Percentiles rank a stretch among this genome's conserved stretches.
Evolutionary conservation across 2,113 vertebrate genomes (phyloP).

Genomic region (Neotragus pygmaeus): DNA sequence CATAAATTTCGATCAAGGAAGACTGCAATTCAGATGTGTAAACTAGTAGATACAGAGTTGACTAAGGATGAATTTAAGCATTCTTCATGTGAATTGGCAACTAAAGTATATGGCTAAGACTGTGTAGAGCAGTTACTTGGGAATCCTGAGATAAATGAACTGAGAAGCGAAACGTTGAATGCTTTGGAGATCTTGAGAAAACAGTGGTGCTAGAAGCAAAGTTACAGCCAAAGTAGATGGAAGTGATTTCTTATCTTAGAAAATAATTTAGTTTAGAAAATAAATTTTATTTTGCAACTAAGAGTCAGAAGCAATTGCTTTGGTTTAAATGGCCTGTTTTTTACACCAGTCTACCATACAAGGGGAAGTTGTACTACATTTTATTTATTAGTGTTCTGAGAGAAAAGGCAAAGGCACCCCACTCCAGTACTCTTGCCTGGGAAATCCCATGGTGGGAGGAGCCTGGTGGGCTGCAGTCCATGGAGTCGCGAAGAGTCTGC

Average conservation of each 20-base stretch:
- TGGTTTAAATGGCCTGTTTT: neutral
- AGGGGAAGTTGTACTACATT: neutral
- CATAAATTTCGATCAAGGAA: neutral
- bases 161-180: neutral
- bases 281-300: neutral
- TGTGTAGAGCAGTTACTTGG: neutral
- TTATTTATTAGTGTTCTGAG: neutral
- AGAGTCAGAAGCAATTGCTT: neutral
- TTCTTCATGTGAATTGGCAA: neutral
- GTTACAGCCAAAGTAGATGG: neutral
- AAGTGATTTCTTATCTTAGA: neutral
- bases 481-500: no score
- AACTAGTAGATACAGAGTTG: neutral
- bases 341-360: neutral
- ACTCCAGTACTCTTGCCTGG: no score
- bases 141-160: neutral
- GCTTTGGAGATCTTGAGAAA: neutral
- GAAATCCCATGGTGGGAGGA: no score
- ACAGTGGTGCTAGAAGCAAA: neutral
- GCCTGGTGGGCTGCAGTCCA: no score
- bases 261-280: neutral
- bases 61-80: neutral
- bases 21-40: neutral
- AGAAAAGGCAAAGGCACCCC: no score
- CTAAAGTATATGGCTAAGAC: neutral